Evolutionary conservation across 1,140 invertebrate species (phyloP).

Genomic region (Anastrepha ludens): DNA sequence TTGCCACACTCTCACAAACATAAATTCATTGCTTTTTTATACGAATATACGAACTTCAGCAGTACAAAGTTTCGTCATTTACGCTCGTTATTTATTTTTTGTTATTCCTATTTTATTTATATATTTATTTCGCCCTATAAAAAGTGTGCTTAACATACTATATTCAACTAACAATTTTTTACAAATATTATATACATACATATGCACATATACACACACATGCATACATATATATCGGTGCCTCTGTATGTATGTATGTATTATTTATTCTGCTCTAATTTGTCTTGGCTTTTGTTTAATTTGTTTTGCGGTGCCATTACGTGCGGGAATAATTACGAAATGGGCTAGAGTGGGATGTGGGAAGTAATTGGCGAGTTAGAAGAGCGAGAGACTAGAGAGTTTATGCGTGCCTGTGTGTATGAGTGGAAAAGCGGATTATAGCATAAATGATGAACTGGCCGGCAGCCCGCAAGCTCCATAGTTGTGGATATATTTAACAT

Average conservation of each 20-base stretch:
- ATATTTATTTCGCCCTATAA: conserved; percentile 3
- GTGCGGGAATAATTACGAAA: conserved; percentile 20
- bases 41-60: background rate
- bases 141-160: background rate
- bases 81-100: background rate
- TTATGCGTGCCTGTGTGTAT: background rate
- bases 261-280: conserved; percentile 52
- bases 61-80: conserved; percentile 36
- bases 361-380: background rate
- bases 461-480: background rate
- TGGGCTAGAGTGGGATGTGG: background rate
- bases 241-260: background rate
- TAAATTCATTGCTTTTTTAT: background rate
- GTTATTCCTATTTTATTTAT: background rate
- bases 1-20: background rate
- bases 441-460: conserved; percentile 18
- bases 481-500: background rate
- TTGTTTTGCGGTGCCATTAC: conserved; percentile 37
- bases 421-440: background rate
- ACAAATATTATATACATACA: too few relatives aligned
- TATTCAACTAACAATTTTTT: background rate
- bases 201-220: background rate
- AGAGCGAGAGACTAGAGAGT: background rate
- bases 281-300: conserved; percentile 48
- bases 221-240: background rate